These are phyloP conservation scores for Hydrolagus affinis DNA, from an alignment of 2,113 vertebrate genomes.

Conservation along the genomic window DNA sequence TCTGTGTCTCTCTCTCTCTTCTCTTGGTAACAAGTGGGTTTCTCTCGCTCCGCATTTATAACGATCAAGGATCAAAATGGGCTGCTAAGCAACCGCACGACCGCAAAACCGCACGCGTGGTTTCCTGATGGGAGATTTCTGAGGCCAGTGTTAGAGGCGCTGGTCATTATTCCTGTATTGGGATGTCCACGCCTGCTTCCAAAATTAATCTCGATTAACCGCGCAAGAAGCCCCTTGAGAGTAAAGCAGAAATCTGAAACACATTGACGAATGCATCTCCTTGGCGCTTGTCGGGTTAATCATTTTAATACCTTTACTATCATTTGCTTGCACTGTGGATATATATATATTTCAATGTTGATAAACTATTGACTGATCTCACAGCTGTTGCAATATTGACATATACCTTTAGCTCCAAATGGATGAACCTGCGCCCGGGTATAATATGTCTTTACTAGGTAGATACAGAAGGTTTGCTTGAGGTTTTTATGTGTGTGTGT, in stretches of 20 bases:
- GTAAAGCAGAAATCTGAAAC: neutral
- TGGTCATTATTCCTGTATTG: neutral
- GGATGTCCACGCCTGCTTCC: no score
- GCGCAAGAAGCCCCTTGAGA: neutral
- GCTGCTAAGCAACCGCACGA: conserved; percentile 16
- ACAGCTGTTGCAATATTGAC: conserved; percentile 31
- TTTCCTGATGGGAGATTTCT: conserved; percentile 6
- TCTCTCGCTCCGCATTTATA: neutral
- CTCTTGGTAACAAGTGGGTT: no score
- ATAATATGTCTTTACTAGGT: conserved; percentile 9
- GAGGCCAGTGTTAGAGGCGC: neutral
- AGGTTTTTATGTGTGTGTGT: no score
- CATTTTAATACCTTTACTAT: neutral
- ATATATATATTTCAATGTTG: conserved; percentile 12
- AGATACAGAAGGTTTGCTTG: conserved; percentile 21
- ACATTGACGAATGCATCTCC: neutral
- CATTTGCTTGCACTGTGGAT: neutral
- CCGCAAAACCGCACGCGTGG: neutral
- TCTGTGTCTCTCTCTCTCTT: no score
- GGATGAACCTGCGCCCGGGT: no score
- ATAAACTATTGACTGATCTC: conserved; percentile 18
- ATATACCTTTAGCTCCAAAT: neutral
- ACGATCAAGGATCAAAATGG: conserved; percentile 13
- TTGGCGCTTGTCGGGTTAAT: neutral
- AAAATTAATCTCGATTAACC: no score